These are phyloP conservation scores for Premnoplex brunnescens DNA, from an alignment of 2,797 vertebrate species.

Conservation along the genomic window DNA sequence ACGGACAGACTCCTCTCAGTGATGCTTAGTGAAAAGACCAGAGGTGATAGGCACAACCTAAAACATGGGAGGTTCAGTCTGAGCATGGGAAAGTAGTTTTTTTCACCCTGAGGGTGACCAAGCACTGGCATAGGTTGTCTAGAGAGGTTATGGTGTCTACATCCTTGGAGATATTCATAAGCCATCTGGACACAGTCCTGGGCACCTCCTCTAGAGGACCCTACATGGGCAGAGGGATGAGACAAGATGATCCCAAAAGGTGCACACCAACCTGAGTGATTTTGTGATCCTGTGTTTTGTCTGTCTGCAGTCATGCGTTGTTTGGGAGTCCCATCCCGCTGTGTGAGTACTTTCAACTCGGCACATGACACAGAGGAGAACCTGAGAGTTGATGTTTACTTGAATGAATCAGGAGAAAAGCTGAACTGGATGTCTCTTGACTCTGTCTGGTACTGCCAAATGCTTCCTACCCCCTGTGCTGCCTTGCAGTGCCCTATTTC, in stretches of 20 bases:
- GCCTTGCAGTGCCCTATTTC: rapidly evolving
- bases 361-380: constrained; percentile 71
- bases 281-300: background rate
- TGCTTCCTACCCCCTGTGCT: rapidly evolving
- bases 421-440: background rate
- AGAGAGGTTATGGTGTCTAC: background rate
- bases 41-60: background rate
- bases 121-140: background rate
- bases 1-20: background rate
- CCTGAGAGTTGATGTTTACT: constrained; percentile 66
- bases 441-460: constrained; percentile 70
- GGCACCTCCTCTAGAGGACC: background rate
- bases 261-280: background rate
- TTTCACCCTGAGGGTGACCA: background rate
- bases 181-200: background rate
- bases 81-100: background rate
- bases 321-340: constrained; percentile 66
- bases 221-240: background rate
- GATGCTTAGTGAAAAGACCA: background rate
- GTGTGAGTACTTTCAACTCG: constrained; percentile 61
- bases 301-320: constrained; percentile 69
- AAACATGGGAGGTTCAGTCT: background rate
- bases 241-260: background rate
- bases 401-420: constrained; percentile 53
- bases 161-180: background rate